phyloP scores from a whole-genome alignment of 2,888 invertebrate genomes.

The Pomacea canaliculata region DNA sequence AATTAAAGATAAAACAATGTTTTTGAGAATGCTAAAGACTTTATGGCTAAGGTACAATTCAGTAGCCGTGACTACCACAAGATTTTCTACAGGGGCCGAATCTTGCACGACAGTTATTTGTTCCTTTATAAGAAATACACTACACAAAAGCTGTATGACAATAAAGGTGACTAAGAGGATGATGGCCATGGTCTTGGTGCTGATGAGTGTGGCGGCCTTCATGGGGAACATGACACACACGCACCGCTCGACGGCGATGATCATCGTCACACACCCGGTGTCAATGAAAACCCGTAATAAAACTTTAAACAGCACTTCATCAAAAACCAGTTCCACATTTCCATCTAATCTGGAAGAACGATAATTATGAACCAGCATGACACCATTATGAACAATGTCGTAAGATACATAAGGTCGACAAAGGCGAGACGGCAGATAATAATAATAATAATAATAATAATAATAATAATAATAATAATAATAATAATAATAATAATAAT shows the following conservation, averaged over 20 bases:
- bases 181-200: background rate
- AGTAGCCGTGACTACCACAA: too few relatives aligned
- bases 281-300: background rate
- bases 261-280: background rate
- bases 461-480: too few relatives aligned
- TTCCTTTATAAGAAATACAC: background rate
- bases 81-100: too few relatives aligned
- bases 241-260: background rate
- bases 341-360: constrained; percentile 20
- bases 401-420: background rate
- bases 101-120: too few relatives aligned
- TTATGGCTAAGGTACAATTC: too few relatives aligned
- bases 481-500: too few relatives aligned
- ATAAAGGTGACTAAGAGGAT: background rate
- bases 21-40: too few relatives aligned
- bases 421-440: background rate
- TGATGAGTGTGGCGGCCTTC: background rate
- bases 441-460: too few relatives aligned
- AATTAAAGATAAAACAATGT: too few relatives aligned
- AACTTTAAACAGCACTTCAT: background rate
- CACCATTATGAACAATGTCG: background rate
- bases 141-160: background rate
- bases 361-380: constrained; percentile 11
- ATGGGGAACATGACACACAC: background rate
- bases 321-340: background rate